phyloP scores from a whole-genome alignment of 2,113 vertebrate species.

The Tor tambroides region DNA sequence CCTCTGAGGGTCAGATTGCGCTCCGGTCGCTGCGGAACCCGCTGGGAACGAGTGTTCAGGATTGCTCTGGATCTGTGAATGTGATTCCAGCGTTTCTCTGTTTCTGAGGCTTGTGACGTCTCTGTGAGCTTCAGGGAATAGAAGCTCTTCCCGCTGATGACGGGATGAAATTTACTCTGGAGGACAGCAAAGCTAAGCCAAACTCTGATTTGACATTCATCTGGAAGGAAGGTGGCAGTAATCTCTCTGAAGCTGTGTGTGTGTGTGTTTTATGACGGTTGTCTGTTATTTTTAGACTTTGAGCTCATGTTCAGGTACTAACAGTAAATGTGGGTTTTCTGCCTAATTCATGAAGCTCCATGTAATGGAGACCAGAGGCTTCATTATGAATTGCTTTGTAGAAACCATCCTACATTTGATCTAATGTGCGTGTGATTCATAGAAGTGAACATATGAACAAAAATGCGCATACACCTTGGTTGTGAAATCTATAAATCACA shows the following conservation, averaged over 20 bases:
- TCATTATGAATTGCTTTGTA: neutral
- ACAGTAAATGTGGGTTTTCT: neutral
- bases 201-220: slow-evolving; percentile 41
- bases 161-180: slow-evolving; percentile 7
- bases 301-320: neutral
- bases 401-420: neutral
- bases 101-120: neutral
- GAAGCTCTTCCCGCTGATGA: slow-evolving; percentile 15
- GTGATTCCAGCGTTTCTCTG: neutral
- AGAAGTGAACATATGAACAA: neutral
- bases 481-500: neutral
- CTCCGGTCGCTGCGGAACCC: neutral
- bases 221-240: slow-evolving; percentile 24
- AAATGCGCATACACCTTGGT: neutral
- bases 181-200: slow-evolving; percentile 15
- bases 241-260: neutral
- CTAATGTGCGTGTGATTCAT: neutral
- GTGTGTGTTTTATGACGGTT: neutral
- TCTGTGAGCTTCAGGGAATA: neutral
- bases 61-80: neutral
- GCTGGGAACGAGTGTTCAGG: neutral
- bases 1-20: too few relatives aligned
- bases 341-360: neutral
- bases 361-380: neutral
- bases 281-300: slow-evolving; percentile 9